phyloP scores from a whole-genome alignment of 1,140 invertebrate genomes.

The Anagrus nilaparvatae region DNA sequence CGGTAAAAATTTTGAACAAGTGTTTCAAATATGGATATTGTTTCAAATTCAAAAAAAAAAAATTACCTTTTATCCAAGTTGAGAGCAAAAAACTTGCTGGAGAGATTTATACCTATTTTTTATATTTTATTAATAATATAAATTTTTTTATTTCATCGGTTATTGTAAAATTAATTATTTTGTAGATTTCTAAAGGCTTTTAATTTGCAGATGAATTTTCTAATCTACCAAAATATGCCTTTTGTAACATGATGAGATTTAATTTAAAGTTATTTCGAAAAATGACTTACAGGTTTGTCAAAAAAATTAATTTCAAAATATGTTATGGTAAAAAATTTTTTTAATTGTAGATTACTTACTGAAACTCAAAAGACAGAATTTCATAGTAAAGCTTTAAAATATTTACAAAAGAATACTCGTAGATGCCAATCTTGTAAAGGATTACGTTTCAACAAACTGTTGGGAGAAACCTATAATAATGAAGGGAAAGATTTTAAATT shows the following conservation, averaged over 20 bases:
- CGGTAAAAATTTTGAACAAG: too few species aligned
- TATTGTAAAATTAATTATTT: too few species aligned
- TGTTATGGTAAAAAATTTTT: background rate
- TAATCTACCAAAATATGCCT: slow-evolving; percentile 48
- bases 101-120: too few species aligned
- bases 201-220: slow-evolving; percentile 22
- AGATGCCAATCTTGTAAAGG: slow-evolving; percentile 45
- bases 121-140: too few species aligned
- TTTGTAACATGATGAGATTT: slow-evolving; percentile 50
- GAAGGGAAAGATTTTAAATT: too few species aligned
- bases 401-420: slow-evolving; percentile 45
- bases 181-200: too few species aligned
- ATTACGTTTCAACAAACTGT: slow-evolving; percentile 41
- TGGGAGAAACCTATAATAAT: slow-evolving; percentile 32
- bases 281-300: slow-evolving; percentile 42
- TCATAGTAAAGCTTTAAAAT: slow-evolving; percentile 46
- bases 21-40: too few species aligned
- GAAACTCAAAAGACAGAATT: slow-evolving; percentile 52
- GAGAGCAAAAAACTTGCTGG: too few species aligned
- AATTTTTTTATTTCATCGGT: too few species aligned
- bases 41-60: too few species aligned
- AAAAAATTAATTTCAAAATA: too few species aligned
- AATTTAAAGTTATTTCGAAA: slow-evolving; percentile 43
- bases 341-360: slow-evolving; percentile 41
- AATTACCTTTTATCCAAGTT: too few species aligned